Conservation (phyloP, 1,140 invertebrate genomes). For the Euwallacea similis region DNA sequence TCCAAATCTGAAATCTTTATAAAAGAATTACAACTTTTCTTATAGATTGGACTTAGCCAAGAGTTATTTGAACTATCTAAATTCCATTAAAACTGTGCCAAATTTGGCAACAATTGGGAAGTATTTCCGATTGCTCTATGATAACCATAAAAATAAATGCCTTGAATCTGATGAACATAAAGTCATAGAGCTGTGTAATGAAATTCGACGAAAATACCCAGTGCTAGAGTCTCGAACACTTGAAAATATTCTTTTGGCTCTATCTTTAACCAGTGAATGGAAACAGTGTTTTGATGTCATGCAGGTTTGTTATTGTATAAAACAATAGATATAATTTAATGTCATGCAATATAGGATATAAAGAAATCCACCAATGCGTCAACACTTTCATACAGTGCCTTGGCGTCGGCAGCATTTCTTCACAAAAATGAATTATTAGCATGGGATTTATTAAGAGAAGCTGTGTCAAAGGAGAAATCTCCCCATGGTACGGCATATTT, state of each 20-base stretch:
- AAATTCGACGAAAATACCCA: conserved; percentile 59
- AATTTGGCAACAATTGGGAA: conserved; percentile 60
- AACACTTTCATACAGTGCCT: conserved; percentile 52
- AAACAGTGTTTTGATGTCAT: conserved; percentile 59
- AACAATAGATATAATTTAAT: conserved; percentile 3
- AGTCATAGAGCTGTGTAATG: conserved; percentile 47
- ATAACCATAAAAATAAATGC: conserved; percentile 46
- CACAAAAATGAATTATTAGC: conserved; percentile 59
- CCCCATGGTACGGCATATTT: conserved; percentile 32
- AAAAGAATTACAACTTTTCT: conserved; percentile 53
- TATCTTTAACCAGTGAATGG: conserved; percentile 67
- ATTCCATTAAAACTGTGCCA: conserved; percentile 53
- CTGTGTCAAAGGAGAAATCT: conserved; percentile 44
- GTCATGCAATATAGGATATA: conserved; percentile 57
- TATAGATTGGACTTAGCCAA: conserved; percentile 57
- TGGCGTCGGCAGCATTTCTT: conserved; percentile 60
- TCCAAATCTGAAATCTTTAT: too few relatives aligned
- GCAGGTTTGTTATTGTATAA: conserved; percentile 1
- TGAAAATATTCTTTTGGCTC: conserved; percentile 60
- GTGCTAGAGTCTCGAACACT: conserved; percentile 61
- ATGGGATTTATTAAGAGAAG: conserved; percentile 58
- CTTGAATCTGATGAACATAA: conserved; percentile 27
- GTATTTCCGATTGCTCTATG: conserved; percentile 59
- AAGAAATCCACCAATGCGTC: conserved; percentile 53
- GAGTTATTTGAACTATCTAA: conserved; percentile 61